Conservation (phyloP, 2,113 vertebrate genomes). For the Ceyx cyanopectus region DNA sequence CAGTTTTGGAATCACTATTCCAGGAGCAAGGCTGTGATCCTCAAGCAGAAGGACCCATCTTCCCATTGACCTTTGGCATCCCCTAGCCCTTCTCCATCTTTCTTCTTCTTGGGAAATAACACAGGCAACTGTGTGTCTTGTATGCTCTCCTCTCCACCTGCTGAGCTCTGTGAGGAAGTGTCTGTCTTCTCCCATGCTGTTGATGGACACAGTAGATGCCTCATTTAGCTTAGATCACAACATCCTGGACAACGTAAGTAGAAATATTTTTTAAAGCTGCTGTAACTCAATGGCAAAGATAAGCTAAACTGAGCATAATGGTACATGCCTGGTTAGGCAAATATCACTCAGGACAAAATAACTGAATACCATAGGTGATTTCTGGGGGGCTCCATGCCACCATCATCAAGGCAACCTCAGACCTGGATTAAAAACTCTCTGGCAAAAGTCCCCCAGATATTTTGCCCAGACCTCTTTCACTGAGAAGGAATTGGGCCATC, state of each 20-base stretch:
- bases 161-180: not conserved
- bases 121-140: not conserved
- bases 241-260: not conserved
- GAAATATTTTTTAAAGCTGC: not conserved
- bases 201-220: not conserved
- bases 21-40: not conserved
- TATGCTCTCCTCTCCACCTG: not conserved
- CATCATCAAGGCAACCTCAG: not conserved
- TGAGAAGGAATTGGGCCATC: not conserved
- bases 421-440: not conserved
- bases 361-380: not conserved
- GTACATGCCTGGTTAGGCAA: not conserved
- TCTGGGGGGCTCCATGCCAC: not conserved
- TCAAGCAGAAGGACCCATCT: not conserved
- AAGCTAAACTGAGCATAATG: not conserved
- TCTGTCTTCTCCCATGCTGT: rapidly evolving
- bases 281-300: not conserved
- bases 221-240: not conserved
- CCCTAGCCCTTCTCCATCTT: not conserved
- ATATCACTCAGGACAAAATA: not conserved
- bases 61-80: not conserved
- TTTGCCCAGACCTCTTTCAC: not conserved
- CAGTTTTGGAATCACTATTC: not conserved
- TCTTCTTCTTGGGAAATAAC: not conserved
- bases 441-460: not conserved